Evolutionary conservation across 2,888 invertebrate species (phyloP).

Genomic region (Caenorhabditis panamensis): DNA sequence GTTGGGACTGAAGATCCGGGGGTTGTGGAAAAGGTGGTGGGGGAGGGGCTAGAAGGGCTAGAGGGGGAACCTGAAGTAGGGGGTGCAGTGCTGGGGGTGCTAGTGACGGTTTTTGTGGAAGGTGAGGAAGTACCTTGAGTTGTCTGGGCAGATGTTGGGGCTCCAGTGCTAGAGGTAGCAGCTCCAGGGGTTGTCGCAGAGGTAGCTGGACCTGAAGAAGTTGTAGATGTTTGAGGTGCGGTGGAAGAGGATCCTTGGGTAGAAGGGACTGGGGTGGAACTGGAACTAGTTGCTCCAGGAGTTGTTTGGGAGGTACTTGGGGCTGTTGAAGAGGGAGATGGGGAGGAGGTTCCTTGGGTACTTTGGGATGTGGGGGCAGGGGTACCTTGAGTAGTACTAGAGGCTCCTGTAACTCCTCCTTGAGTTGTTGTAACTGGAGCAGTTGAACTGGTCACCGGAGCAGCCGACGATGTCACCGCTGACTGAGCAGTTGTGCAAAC

Average conservation of each 20-base stretch:
- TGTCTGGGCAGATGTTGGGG: neutral
- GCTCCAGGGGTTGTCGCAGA: neutral
- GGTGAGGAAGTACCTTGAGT: neutral
- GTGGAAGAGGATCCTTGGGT: neutral
- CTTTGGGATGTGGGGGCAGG: neutral
- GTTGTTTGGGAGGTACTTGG: neutral
- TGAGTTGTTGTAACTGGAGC: neutral
- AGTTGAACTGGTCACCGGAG: neutral
- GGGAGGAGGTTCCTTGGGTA: neutral
- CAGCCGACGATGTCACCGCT: neutral
- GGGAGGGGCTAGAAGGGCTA: neutral
- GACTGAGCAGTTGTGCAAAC: neutral
- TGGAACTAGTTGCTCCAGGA: neutral
- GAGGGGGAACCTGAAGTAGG: neutral
- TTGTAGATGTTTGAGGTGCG: neutral
- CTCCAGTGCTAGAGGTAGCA: neutral
- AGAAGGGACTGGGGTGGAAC: neutral
- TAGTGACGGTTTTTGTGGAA: neutral
- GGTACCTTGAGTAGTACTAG: slow-evolving; percentile 4
- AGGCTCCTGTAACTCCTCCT: neutral
- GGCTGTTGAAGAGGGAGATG: neutral
- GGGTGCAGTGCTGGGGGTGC: neutral
- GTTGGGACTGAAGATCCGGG: slow-evolving; percentile 15
- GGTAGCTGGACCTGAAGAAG: neutral
- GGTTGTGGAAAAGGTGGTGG: neutral